These are phyloP conservation scores for Nephrocerus scutellatus DNA, from an alignment of 2,888 invertebrate species.

Conservation along the genomic window DNA sequence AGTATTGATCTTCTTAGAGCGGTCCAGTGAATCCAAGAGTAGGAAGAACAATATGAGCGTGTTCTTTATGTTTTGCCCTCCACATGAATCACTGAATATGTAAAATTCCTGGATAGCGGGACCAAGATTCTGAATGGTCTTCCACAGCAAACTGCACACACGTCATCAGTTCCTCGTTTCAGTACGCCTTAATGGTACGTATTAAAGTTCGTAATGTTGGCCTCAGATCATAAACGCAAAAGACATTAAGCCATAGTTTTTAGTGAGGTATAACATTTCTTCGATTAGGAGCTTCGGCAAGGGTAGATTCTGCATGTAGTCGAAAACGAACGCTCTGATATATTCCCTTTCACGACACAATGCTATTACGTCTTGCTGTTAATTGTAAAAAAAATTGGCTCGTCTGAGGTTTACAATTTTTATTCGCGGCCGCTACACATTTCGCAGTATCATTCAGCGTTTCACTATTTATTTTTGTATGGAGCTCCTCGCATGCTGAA, in stretches of 20 bases:
- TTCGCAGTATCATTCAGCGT: conserved; percentile 4
- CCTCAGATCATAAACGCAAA: conserved; percentile 3
- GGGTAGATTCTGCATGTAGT: conserved; percentile 2
- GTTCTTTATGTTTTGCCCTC: conserved; percentile 3
- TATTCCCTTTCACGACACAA: conserved; percentile 1
- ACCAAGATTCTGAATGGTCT: conserved; percentile 1
- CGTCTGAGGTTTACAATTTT: conserved; percentile 2
- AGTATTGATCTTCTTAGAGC: conserved; percentile 3
- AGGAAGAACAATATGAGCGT: conserved; percentile 1
- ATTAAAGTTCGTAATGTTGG: neutral
- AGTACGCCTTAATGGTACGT: conserved; percentile 1
- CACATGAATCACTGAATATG: conserved; percentile 4
- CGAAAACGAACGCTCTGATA: conserved; percentile 1
- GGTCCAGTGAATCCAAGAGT: neutral
- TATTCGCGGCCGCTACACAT: conserved; percentile 1
- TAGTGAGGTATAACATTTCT: conserved; percentile 1
- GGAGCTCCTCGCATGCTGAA: conserved; percentile 7
- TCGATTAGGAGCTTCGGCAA: conserved; percentile 1
- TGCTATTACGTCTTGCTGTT: neutral
- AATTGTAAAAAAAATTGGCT: conserved; percentile 2
- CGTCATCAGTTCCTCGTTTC: conserved; percentile 3
- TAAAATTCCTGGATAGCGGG: conserved; percentile 1
- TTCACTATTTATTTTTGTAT: conserved; percentile 2
- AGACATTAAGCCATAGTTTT: neutral
- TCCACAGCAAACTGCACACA: too few species aligned